Evolutionary conservation across 2,888 invertebrate species (phyloP), one percentile per base, ranked within the genome.

Genomic region (Cerceris rybyensis): DNA sequence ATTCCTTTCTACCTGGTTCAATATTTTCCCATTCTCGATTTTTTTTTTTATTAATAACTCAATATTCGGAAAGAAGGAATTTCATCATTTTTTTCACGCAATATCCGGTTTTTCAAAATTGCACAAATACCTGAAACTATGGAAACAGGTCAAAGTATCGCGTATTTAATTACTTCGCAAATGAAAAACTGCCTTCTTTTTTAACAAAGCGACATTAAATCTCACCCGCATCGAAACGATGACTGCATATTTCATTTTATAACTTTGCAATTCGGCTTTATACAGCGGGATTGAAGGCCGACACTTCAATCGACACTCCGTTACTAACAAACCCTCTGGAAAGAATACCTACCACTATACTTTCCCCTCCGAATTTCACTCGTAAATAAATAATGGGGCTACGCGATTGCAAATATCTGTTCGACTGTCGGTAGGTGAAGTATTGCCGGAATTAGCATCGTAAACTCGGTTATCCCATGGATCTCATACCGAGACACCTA

Each of bases 351-450:
- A 63, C 57, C 58, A 7, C 39, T n/a, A 7, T 13, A 41, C 9
- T 49, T 59, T 43, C 64, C n/a, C 65, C 52, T 39, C 72, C 49
- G 55, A 50, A 57, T 50, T 17, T 43, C 52, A 11, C 63, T 42
- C 67, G 60, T 74, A 74, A 77, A 74, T 77, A 74, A 77, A 74
- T 69, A 77, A 77, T 59, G 77, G 65, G 66, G 60, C 72, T 39
- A 9, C 72, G 54, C 69, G 49, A 77, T 74, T 74, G 74, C 65
- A 65, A 74, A 77, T 74, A 77, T 74, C 74, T 59, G 65, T 70
- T 54, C 67, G 69, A 70, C 68, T 73, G 72, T 73, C 76, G 63
- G 49, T 28, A 64, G 46, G 67, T 76, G 64, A 76, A 64, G 68
- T 64, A 76, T 75, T 71, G 70, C 54, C 54, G 52, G 70, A 70